Evolutionary conservation across 2,113 vertebrate genomes (phyloP).

Genomic region (Uria aalge): DNA sequence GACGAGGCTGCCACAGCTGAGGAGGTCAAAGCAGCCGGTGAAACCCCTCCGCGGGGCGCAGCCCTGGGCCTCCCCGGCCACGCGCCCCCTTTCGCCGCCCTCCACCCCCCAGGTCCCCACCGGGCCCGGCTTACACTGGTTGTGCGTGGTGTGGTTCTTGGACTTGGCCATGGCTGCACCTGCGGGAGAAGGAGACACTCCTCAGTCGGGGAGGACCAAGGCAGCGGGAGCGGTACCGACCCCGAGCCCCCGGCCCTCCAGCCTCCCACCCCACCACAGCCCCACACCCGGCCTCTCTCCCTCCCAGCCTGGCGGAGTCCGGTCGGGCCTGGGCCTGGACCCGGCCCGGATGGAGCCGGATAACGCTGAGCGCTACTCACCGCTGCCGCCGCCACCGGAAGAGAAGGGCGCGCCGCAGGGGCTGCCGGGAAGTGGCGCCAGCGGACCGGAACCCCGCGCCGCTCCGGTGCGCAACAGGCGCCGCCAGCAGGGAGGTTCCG

Average conservation of each 20-base stretch:
- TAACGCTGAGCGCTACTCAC: neutral
- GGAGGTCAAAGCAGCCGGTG: accelerated
- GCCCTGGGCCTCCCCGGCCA: accelerated
- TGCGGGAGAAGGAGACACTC: neutral
- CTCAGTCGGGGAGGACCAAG: neutral
- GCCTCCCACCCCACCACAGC: neutral
- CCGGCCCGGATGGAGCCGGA: neutral
- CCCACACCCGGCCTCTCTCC: neutral
- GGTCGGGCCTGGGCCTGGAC: no score
- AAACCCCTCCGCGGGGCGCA: accelerated
- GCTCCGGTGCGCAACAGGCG: neutral
- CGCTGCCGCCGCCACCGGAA: neutral
- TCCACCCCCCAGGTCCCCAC: neutral
- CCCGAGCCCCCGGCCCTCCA: no score
- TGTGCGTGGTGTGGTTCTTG: constrained; percentile 98
- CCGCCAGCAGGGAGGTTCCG: neutral
- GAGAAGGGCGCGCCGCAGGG: accelerated
- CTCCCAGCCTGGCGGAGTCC: no score
- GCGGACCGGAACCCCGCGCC: neutral
- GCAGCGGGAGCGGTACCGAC: neutral
- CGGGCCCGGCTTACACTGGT: constrained; percentile 87
- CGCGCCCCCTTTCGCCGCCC: no score
- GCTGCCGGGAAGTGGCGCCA: neutral
- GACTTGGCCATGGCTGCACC: constrained; percentile 92
- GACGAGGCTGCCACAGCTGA: accelerated